Conservation (phyloP, 2,113 vertebrate genomes). For the Ptychochromis oligacanthus region DNA sequence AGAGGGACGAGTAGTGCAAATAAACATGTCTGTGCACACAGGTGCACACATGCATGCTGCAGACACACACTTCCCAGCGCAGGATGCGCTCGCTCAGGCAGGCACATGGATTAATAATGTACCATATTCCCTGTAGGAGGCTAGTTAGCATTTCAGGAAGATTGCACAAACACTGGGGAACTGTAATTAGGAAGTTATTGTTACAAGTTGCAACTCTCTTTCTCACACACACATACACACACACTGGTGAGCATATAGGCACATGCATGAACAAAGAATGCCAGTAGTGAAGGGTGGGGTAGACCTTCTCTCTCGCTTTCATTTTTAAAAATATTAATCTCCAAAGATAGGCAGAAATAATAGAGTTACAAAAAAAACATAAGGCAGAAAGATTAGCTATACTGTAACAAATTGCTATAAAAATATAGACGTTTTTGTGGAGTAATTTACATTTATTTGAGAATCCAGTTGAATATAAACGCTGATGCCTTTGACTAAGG, state of each 20-base stretch:
- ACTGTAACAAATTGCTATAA: background rate
- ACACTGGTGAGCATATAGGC: background rate
- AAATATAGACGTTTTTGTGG: background rate
- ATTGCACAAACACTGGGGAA: conserved; percentile 66
- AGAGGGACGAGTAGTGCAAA: background rate
- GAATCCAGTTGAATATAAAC: background rate
- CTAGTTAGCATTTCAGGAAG: conserved; percentile 74
- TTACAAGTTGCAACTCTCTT: conserved; percentile 47
- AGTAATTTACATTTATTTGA: background rate
- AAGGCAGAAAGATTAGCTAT: background rate
- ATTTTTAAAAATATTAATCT: background rate
- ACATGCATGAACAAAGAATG: background rate
- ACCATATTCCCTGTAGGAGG: conserved; percentile 64
- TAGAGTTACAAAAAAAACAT: too few relatives aligned
- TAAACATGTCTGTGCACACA: background rate
- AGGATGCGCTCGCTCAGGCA: conserved; percentile 29
- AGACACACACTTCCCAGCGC: conserved; percentile 26
- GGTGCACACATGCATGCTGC: background rate
- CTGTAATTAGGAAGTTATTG: conserved; percentile 73
- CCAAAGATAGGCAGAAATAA: background rate
- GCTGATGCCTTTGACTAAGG: background rate
- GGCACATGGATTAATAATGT: conserved; percentile 71
- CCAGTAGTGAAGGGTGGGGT: background rate
- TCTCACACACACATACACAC: background rate
- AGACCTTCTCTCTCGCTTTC: background rate